These are phyloP conservation scores for Ectemnius cavifrons DNA, from an alignment of 2,888 invertebrate genomes.

Conservation along the genomic window DNA sequence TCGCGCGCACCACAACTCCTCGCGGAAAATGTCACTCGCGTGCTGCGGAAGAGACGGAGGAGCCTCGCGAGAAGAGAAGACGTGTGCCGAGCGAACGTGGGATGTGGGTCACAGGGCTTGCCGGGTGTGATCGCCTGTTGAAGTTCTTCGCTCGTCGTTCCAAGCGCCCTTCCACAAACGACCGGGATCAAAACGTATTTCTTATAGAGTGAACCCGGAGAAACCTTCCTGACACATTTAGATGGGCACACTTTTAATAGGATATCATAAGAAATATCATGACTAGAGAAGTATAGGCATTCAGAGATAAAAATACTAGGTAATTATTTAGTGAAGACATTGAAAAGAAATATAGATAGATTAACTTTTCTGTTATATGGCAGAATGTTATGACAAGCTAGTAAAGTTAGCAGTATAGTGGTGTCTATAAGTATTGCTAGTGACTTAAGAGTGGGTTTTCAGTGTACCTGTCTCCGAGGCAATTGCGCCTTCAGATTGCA, in stretches of 20 bases:
- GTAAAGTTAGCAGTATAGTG: too few relatives aligned
- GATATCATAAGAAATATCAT: too few relatives aligned
- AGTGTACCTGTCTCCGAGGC: conserved; percentile 9
- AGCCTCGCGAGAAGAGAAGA: conserved; percentile 13
- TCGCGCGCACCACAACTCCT: too few relatives aligned
- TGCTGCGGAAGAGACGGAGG: conserved; percentile 59
- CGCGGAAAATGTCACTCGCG: conserved; percentile 64
- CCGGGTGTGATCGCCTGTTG: conserved; percentile 59
- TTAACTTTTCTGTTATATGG: too few relatives aligned
- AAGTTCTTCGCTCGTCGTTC: conserved; percentile 1
- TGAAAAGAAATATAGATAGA: too few relatives aligned
- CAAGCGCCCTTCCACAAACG: not conserved
- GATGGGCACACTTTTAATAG: too few relatives aligned
- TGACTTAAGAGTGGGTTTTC: not conserved
- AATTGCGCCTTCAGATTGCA: not conserved
- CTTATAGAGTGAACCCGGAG: too few relatives aligned
- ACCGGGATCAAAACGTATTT: too few relatives aligned
- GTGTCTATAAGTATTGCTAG: not conserved
- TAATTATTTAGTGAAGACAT: too few relatives aligned
- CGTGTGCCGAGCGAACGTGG: conserved; percentile 61
- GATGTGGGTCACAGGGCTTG: conserved; percentile 67
- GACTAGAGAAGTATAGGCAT: too few relatives aligned
- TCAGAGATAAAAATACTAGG: conserved; percentile 25
- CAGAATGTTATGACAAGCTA: too few relatives aligned
- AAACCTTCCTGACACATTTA: too few relatives aligned